A percentile compares a stretch with the other conserved stretches of the same genome.
Evolutionary conservation across 2,888 invertebrate species (phyloP).

Genomic region (Euplexia lucipara): DNA sequence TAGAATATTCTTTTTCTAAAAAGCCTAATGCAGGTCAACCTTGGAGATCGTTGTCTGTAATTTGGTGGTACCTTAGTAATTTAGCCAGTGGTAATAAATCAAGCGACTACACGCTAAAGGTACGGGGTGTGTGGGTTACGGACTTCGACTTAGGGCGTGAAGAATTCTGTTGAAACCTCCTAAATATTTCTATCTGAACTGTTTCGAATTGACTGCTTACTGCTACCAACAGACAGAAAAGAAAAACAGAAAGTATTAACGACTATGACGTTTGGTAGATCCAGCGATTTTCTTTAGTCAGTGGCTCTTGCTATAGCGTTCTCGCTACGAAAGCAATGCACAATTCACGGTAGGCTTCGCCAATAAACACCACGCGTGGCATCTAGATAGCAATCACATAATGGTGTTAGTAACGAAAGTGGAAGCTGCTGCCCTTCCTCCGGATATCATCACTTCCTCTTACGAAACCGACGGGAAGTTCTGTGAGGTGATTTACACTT

Average conservation of each 20-base stretch:
- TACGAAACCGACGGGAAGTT: constrained; percentile 52
- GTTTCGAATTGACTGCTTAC: not conserved
- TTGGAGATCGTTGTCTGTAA: no score
- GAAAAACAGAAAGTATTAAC: not conserved
- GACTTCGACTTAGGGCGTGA: no score
- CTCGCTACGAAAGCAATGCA: constrained; percentile 18
- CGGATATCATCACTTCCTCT: constrained; percentile 56
- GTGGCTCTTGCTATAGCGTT: not conserved
- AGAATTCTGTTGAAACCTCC: constrained; percentile 6
- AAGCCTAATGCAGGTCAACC: no score
- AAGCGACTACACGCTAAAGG: no score
- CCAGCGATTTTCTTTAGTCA: constrained; percentile 8
- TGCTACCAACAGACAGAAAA: not conserved
- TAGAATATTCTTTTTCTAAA: no score
- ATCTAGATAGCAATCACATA: constrained; percentile 47
- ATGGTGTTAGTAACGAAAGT: constrained; percentile 55
- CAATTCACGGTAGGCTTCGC: constrained; percentile 20
- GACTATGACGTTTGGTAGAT: not conserved
- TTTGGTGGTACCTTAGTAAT: no score
- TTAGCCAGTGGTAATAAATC: no score
- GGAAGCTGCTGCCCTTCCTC: constrained; percentile 58
- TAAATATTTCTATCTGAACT: not conserved
- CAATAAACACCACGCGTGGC: constrained; percentile 42
- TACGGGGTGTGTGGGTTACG: no score
- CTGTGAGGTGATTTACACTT: constrained; percentile 30